Conservation (phyloP, 1,140 invertebrate species). For the Frieseomelitta varia region DNA sequence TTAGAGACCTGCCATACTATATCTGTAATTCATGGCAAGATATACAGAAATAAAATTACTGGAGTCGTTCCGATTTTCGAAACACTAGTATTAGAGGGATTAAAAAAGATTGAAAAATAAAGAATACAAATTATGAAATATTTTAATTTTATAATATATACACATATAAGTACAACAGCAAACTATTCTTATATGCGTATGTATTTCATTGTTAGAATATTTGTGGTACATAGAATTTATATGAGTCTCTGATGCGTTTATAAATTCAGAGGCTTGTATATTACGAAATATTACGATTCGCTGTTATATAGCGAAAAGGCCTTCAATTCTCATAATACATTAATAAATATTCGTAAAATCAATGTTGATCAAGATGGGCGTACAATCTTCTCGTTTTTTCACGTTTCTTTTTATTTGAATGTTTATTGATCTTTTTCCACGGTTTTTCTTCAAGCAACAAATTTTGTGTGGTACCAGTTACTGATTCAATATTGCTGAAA, state of each 20-base stretch:
- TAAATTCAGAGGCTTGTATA: conserved; percentile 37
- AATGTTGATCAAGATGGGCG: conserved; percentile 90
- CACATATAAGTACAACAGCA: conserved; percentile 30
- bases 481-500: conserved; percentile 68
- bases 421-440: conserved; percentile 91
- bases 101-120: conserved; percentile 22
- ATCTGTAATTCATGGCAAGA: conserved; percentile 1
- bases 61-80: not conserved
- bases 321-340: conserved; percentile 30
- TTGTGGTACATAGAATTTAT: conserved; percentile 39
- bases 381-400: conserved; percentile 93
- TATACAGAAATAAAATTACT: conserved; percentile 17
- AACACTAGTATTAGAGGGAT: not conserved
- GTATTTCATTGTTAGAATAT: conserved; percentile 46
- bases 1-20: conserved; percentile 18
- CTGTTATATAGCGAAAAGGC: conserved; percentile 52
- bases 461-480: conserved; percentile 73
- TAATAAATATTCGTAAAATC: conserved; percentile 55
- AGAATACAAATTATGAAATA: conserved; percentile 46
- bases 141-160: conserved; percentile 55
- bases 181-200: conserved; percentile 46
- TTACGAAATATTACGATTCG: conserved; percentile 35
- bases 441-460: conserved; percentile 84
- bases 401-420: conserved; percentile 91
- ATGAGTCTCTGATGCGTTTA: conserved; percentile 16